Conservation (phyloP, 2,113 vertebrate species). For the Himantopus leucocephalus region DNA sequence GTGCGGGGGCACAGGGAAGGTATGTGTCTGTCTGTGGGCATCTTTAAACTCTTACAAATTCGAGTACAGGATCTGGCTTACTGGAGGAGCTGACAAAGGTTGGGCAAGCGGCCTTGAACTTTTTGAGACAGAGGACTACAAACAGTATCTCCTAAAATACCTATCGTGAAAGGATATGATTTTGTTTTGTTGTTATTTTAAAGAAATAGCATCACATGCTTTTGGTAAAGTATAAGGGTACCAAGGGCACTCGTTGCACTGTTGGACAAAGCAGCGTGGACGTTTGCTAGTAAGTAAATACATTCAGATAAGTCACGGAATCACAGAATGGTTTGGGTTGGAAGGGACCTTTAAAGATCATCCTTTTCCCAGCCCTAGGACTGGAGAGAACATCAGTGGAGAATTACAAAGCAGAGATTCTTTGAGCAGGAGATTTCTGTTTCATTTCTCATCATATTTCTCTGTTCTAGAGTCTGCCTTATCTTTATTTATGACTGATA, state of each 20-base stretch:
- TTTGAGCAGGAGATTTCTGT: slow-evolving; percentile 6
- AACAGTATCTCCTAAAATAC: background rate
- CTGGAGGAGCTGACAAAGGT: background rate
- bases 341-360: background rate
- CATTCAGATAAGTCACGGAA: background rate
- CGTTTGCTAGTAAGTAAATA: background rate
- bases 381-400: background rate
- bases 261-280: background rate
- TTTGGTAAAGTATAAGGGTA: background rate
- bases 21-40: background rate
- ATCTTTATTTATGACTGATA: slow-evolving; percentile 61
- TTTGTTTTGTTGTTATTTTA: background rate
- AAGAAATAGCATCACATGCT: background rate
- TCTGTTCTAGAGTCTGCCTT: slow-evolving; percentile 27
- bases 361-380: background rate
- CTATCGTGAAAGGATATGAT: background rate
- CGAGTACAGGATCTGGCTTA: background rate
- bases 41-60: background rate
- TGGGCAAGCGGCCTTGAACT: background rate
- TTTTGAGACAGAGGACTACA: background rate
- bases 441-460: background rate
- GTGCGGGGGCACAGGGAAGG: background rate
- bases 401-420: background rate
- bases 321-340: background rate
- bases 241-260: background rate